Evolutionary conservation across 1,140 invertebrate species (phyloP).

Genomic region (Bemisia tabaci): DNA sequence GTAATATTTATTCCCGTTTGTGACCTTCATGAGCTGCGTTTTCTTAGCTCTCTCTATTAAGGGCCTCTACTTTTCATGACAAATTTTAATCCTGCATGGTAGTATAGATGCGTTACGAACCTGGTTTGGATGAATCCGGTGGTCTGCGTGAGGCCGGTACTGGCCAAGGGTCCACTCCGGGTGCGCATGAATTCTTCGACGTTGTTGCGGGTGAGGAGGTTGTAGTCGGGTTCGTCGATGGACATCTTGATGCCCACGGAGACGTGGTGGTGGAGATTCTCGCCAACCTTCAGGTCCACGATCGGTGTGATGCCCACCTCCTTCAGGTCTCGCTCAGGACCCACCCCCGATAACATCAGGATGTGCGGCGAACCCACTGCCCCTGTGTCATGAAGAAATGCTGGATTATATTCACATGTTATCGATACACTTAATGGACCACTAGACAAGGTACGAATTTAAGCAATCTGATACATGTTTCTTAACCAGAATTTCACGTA

Average conservation of each 20-base stretch:
- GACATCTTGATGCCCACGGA: slow-evolving; percentile 30
- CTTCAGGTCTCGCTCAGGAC: slow-evolving; percentile 41
- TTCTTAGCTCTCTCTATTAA: too few relatives aligned
- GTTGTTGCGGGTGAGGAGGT: slow-evolving; percentile 26
- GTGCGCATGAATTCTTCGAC: slow-evolving; percentile 30
- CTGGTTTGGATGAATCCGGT: slow-evolving; percentile 22
- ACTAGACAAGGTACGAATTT: too few relatives aligned
- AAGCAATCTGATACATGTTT: too few relatives aligned
- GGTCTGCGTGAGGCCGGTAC: slow-evolving; percentile 35
- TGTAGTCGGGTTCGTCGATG: slow-evolving; percentile 27
- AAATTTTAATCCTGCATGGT: too few relatives aligned
- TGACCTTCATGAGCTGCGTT: too few relatives aligned
- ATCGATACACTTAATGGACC: too few relatives aligned
- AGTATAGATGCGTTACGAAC: too few relatives aligned
- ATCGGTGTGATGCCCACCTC: slow-evolving; percentile 33
- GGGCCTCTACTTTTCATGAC: too few relatives aligned
- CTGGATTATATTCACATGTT: too few relatives aligned
- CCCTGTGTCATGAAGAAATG: too few relatives aligned
- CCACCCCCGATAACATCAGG: slow-evolving; percentile 56
- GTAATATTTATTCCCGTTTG: too few relatives aligned
- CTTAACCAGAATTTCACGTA: too few relatives aligned
- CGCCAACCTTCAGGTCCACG: slow-evolving; percentile 40
- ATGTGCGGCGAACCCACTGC: slow-evolving; percentile 56
- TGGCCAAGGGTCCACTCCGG: slow-evolving; percentile 32
- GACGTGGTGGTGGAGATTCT: slow-evolving; percentile 41